Percentiles rank a stretch among this genome's conserved stretches.
Conservation (phyloP, 1,140 invertebrate species). For the Teleopsis dalmanni region DNA sequence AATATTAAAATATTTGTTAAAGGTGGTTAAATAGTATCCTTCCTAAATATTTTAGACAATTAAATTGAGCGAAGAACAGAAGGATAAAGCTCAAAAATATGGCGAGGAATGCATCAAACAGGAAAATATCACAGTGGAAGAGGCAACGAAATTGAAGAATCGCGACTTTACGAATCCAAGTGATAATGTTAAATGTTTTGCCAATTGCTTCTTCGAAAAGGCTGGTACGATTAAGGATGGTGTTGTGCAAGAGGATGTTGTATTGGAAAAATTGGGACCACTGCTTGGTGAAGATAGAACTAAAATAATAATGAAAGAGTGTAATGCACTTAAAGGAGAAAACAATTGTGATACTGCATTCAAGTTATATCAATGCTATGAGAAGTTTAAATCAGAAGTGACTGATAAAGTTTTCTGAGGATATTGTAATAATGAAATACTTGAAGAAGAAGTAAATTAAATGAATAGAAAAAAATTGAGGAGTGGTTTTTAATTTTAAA, state of each 20-base stretch:
- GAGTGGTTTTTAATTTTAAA: too few species aligned
- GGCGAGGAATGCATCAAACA: background rate
- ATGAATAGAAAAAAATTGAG: too few species aligned
- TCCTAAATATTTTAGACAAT: background rate
- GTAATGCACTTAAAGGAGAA: background rate
- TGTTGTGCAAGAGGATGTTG: background rate
- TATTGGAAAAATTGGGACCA: background rate
- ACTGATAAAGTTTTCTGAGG: too few species aligned
- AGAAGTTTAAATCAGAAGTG: too few species aligned
- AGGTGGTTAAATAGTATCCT: too few species aligned
- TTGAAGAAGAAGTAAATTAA: too few species aligned
- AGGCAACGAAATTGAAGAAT: background rate
- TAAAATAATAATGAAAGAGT: background rate
- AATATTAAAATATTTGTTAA: too few species aligned
- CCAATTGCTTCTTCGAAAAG: background rate
- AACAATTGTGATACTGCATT: background rate
- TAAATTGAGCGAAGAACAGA: constrained; percentile 4
- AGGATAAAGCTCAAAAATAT: background rate
- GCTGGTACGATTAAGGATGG: background rate
- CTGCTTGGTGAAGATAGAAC: background rate
- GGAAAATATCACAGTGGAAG: background rate
- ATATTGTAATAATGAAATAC: too few species aligned
- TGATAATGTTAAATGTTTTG: constrained; percentile 2
- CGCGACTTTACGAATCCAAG: background rate
- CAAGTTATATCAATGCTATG: background rate